phyloP scores from a whole-genome alignment of 2,113 vertebrate genomes.

The Aptenodytes patagonicus region DNA sequence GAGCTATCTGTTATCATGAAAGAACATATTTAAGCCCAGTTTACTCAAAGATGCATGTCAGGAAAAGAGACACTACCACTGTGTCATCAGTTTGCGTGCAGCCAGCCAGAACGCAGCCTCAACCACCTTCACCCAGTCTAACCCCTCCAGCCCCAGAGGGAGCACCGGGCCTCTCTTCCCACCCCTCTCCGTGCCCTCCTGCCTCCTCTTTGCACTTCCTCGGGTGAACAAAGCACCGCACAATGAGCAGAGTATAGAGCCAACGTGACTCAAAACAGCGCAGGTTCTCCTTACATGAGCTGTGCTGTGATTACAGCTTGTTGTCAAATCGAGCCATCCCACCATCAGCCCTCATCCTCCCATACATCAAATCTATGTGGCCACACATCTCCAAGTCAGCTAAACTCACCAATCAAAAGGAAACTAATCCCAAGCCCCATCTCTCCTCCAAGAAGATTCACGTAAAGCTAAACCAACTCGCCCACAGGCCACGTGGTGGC shows the following conservation, averaged over 20 bases:
- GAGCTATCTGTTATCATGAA: background rate
- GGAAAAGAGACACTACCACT: background rate
- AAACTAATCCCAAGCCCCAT: background rate
- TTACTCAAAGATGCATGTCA: background rate
- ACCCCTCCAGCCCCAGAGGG: background rate
- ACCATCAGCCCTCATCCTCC: background rate
- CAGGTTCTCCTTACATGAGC: background rate
- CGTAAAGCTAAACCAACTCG: background rate
- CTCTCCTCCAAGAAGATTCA: background rate
- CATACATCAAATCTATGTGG: background rate
- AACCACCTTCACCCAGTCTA: background rate
- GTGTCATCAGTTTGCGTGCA: background rate
- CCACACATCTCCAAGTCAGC: background rate
- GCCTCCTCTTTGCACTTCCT: background rate
- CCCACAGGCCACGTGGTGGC: background rate
- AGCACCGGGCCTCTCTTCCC: background rate
- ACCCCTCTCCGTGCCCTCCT: background rate
- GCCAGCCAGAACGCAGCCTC: background rate
- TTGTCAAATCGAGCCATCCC: background rate
- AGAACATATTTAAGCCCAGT: background rate
- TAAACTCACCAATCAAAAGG: background rate
- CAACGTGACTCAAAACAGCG: background rate
- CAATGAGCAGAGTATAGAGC: accelerated
- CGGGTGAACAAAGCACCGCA: accelerated
- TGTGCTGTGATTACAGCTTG: accelerated